Evolutionary conservation across 2,888 invertebrate genomes (phyloP).

Genomic region (Ectemnius cavifrons): DNA sequence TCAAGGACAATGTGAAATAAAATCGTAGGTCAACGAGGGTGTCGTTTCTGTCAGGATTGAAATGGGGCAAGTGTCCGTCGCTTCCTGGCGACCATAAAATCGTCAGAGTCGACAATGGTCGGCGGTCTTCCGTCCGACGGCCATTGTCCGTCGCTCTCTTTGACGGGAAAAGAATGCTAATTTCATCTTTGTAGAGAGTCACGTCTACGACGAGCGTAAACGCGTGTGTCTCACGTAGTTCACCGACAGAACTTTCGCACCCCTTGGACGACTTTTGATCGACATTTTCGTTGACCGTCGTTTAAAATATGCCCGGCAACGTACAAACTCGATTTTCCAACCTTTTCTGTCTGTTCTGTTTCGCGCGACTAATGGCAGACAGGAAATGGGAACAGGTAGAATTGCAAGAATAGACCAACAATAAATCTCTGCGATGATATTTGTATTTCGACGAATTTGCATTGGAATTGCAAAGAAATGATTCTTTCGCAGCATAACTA

Average conservation of each 20-base stretch:
- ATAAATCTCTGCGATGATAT: too few relatives aligned
- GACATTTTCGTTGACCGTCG: constrained; percentile 4
- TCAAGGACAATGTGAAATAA: too few relatives aligned
- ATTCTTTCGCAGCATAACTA: too few relatives aligned
- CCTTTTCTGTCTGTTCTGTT: not conserved
- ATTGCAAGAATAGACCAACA: too few relatives aligned
- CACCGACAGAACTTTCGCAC: not conserved
- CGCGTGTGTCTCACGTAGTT: constrained; percentile 45
- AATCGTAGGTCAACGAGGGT: too few relatives aligned
- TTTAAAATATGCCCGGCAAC: constrained; percentile 17
- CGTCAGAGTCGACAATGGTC: constrained; percentile 11
- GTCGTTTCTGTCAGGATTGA: too few relatives aligned
- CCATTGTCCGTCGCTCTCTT: constrained; percentile 39
- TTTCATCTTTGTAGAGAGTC: constrained; percentile 54
- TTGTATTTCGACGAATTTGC: too few relatives aligned
- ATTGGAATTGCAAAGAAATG: too few relatives aligned
- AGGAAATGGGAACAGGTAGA: too few relatives aligned
- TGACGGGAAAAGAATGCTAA: constrained; percentile 55
- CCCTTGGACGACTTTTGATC: not conserved
- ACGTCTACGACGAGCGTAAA: constrained; percentile 43
- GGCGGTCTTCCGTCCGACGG: constrained; percentile 34
- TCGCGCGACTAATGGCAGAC: too few relatives aligned
- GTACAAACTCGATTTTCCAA: constrained; percentile 1
- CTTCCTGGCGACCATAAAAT: constrained; percentile 3
- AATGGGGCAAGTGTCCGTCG: not conserved